Conservation (phyloP, 1,140 invertebrate species). For the Zeugodacus cucurbitae region DNA sequence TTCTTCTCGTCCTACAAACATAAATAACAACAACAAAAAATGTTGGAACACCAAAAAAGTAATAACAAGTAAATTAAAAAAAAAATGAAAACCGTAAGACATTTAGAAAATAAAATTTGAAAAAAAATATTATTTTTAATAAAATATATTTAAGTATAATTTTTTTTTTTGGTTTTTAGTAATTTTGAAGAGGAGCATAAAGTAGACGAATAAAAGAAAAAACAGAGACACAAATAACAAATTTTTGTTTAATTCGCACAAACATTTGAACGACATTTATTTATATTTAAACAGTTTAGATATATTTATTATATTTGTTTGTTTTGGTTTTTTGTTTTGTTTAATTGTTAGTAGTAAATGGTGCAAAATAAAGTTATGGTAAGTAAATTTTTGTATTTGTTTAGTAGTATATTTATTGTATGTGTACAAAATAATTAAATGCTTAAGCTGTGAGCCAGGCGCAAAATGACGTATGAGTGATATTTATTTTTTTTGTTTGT, state of each 20-base stretch:
- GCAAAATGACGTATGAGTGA: background rate
- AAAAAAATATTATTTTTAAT: background rate
- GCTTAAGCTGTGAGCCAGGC: conserved; percentile 4
- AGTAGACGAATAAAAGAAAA: conserved; percentile 34
- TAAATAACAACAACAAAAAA: conserved; percentile 4
- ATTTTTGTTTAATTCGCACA: conserved; percentile 31
- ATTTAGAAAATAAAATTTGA: background rate
- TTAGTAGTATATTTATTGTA: background rate
- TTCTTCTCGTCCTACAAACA: conserved; percentile 83
- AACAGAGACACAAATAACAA: conserved; percentile 35
- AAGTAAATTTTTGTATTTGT: background rate
- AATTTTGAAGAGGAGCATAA: background rate
- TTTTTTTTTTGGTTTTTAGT: background rate
- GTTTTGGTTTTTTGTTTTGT: background rate
- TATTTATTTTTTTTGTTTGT: background rate
- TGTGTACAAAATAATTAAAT: background rate
- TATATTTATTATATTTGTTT: background rate
- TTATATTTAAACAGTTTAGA: conserved; percentile 32
- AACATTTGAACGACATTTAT: conserved; percentile 39
- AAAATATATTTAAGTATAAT: background rate
- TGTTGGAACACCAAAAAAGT: background rate
- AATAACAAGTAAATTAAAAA: background rate
- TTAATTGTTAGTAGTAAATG: conserved; percentile 21
- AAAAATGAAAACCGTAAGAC: background rate
- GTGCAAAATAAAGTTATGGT: background rate